phyloP scores from a whole-genome alignment of 2,113 vertebrate genomes.

The Numida meleagris region DNA sequence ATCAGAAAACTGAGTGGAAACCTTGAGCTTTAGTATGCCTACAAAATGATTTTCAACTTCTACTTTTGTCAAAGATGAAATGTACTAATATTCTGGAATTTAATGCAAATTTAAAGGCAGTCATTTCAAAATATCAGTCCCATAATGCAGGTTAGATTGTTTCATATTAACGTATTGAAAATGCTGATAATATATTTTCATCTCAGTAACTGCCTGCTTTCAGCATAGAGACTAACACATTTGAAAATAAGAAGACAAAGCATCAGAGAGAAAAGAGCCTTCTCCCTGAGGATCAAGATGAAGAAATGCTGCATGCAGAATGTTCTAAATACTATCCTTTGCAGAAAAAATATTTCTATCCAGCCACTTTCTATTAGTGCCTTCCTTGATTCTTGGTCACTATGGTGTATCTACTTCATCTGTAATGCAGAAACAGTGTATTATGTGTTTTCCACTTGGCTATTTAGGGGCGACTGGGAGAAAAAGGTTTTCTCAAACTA shows the following conservation, averaged over 20 bases:
- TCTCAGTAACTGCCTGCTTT: not conserved
- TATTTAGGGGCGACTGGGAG: not conserved
- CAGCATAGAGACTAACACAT: not conserved
- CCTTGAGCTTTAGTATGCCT: not conserved
- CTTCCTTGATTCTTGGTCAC: not conserved
- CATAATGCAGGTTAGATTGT: not conserved
- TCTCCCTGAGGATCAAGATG: not conserved
- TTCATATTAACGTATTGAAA: not conserved
- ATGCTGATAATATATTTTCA: not conserved
- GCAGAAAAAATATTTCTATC: not conserved
- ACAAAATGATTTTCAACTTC: not conserved
- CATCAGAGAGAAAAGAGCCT: not conserved
- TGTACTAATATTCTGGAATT: not conserved
- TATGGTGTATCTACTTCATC: not conserved
- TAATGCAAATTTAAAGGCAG: not conserved
- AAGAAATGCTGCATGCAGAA: not conserved
- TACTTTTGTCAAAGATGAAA: not conserved
- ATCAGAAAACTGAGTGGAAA: not conserved
- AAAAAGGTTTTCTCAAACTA: not conserved
- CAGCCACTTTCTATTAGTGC: not conserved
- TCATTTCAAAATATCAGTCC: not conserved
- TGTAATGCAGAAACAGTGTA: not conserved
- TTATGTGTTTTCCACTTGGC: not conserved
- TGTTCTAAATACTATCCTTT: not conserved
- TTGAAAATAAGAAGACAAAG: slow-evolving; percentile 8